Percentiles rank a stretch among this genome's conserved stretches.
Conservation (phyloP, 1,140 invertebrate genomes). For the Pseudomyrmex pallidus region DNA sequence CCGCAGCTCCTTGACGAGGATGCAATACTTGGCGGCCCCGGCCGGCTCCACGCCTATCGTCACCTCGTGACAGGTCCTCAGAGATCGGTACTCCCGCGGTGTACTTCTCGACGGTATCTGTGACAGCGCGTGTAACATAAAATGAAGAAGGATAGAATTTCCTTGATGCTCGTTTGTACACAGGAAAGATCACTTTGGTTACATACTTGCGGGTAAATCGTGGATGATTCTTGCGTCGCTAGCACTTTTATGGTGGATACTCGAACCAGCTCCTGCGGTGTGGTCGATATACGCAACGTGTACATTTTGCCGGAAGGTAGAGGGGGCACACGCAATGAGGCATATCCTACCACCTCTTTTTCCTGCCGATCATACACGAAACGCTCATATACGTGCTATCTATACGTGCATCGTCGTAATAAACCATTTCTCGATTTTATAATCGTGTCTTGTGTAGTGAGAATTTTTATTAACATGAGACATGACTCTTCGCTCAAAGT, state of each 20-base stretch:
- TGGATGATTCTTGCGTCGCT: conserved; percentile 79
- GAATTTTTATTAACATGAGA: no score
- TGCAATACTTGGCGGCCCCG: conserved; percentile 79
- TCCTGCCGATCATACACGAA: conserved; percentile 70
- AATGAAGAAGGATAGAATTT: neutral
- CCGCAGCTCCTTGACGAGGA: conserved; percentile 77
- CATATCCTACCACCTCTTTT: conserved; percentile 80
- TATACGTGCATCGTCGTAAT: neutral
- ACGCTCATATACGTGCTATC: neutral
- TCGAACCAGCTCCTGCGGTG: conserved; percentile 77
- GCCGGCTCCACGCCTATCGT: conserved; percentile 80
- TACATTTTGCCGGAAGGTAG: conserved; percentile 80
- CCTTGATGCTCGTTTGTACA: neutral
- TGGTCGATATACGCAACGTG: conserved; percentile 80
- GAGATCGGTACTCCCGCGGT: conserved; percentile 78
- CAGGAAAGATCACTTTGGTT: conserved; percentile 32
- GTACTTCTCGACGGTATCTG: conserved; percentile 77
- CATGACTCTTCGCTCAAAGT: no score
- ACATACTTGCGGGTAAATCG: conserved; percentile 80
- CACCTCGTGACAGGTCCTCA: conserved; percentile 78
- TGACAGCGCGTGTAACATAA: neutral
- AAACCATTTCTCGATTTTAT: conserved; percentile 6
- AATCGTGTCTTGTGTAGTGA: neutral
- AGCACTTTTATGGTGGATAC: conserved; percentile 80
- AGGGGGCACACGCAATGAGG: conserved; percentile 78